Evolutionary conservation across 2,797 vertebrate species (phyloP), one percentile per base, ranked within the genome.

Genomic region (Sitta carolinensis): DNA sequence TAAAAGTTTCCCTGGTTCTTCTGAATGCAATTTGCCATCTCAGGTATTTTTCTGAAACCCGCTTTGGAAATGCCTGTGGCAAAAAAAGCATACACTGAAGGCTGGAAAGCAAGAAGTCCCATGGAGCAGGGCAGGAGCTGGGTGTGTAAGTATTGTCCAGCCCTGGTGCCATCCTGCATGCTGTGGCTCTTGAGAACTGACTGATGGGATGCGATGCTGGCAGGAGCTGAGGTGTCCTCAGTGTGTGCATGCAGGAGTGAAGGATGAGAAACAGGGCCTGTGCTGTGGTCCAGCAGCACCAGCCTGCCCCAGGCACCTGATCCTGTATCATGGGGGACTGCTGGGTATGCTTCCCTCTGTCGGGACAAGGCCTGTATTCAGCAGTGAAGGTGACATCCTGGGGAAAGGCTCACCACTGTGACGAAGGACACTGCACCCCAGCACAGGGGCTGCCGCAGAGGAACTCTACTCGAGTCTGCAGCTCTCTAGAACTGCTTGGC

Each of bases 191-290:
- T 50, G 80, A 83, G 62, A 84, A 68, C 38, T 3, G 1, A 55
- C 58, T 36, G 36, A 36, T 0, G 0, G 25, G 18, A 58, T 51
- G 29, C 25, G 57, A 34, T n/a, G 79, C 36, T 73, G 75, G 59
- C 34, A 43, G 78, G 34, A 62, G 40, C 36, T n/a, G 68, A 77
- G 61, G 26, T 62, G 51, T 72, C 43, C 63, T 91, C 68, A 30
- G 67, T 48, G 68, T 36, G 16, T 66, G 62, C 22, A 5, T 6
- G 36, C 57, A 81, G 77, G 38, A 75, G 42, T 2, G 16, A 93
- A 36, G 30, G 69, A 40, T 70, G n/a, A 3, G 4, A 77, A 84
- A 58, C 30, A 17, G 34, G 32, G 47, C 23, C 68, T 0, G 0
- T 1, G 29, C 54, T 54, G 52, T 0, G 2, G 27, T 63, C 36